phyloP scores from a whole-genome alignment of 2,888 invertebrate genomes.

The Conops quadrifasciatus region DNA sequence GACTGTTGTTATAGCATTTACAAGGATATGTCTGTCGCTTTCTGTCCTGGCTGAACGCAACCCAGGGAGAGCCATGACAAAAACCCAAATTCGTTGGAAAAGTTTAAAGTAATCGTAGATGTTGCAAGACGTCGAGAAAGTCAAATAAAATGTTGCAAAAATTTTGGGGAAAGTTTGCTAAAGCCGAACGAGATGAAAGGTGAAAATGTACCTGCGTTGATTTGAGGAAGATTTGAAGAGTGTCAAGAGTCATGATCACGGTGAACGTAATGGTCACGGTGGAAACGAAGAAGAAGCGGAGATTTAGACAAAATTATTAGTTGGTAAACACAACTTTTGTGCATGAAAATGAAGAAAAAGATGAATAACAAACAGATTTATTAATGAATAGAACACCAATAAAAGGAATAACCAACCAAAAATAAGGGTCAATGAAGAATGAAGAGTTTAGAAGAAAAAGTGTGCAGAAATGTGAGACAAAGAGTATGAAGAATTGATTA shows the following conservation, averaged over 20 bases:
- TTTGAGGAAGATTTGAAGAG: background rate
- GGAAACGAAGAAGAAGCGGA: no score
- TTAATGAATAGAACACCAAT: no score
- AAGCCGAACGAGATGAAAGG: background rate
- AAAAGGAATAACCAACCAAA: no score
- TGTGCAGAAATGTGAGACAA: no score
- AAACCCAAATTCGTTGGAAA: slow-evolving; percentile 27
- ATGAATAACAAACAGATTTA: no score
- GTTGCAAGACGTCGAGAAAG: slow-evolving; percentile 9
- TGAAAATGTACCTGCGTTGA: background rate
- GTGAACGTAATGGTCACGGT: no score
- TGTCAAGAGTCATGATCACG: background rate
- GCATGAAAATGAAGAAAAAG: no score
- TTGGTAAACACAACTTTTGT: background rate
- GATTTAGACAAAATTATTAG: background rate
- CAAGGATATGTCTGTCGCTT: background rate
- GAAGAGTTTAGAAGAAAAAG: no score
- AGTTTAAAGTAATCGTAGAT: slow-evolving; percentile 1
- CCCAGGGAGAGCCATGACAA: slow-evolving; percentile 8
- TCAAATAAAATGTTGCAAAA: slow-evolving; percentile 17
- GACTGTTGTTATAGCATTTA: background rate
- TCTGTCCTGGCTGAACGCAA: background rate
- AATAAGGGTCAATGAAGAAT: no score
- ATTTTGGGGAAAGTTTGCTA: background rate
- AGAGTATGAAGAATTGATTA: no score